These are phyloP conservation scores for Siniperca undulata DNA, from an alignment of 2,797 vertebrate species.

Conservation along the genomic window DNA sequence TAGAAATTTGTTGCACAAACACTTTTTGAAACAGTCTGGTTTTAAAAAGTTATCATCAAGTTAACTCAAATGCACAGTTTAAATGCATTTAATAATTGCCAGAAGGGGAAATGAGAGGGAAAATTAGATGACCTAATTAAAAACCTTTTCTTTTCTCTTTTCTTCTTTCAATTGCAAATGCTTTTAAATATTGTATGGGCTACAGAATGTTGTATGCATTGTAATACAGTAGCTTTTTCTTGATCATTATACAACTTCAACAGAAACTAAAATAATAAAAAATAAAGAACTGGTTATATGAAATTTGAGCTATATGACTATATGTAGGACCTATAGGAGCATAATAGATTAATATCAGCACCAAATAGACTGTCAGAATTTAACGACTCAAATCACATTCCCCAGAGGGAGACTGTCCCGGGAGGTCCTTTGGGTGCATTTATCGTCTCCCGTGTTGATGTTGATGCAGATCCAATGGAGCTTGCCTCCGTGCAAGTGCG, in stretches of 20 bases:
- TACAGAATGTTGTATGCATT: background rate
- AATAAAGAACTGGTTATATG: background rate
- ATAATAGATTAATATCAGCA: slow-evolving; percentile 13
- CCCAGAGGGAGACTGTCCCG: slow-evolving; percentile 48
- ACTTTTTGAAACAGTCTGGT: background rate
- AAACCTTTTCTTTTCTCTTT: background rate
- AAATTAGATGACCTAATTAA: slow-evolving; percentile 8
- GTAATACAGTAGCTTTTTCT: background rate
- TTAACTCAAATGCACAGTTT: background rate
- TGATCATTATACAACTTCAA: slow-evolving; percentile 15
- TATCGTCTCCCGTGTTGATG: slow-evolving; percentile 39
- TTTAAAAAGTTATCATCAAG: slow-evolving; percentile 2
- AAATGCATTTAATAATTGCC: background rate
- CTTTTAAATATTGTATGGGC: background rate
- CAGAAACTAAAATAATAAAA: background rate
- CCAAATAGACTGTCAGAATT: slow-evolving; percentile 25
- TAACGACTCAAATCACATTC: slow-evolving; percentile 38
- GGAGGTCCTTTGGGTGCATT: slow-evolving; percentile 46
- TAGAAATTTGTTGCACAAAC: slow-evolving; percentile 2
- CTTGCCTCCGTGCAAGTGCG: slow-evolving; percentile 41
- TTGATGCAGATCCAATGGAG: slow-evolving; percentile 28
- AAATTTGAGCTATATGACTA: background rate
- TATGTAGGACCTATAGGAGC: background rate
- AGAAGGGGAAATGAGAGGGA: background rate
- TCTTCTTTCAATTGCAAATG: background rate